A percentile compares a stretch with the other conserved stretches of the same genome.
These are phyloP conservation scores for Thaumatotibia leucotreta DNA, from an alignment of 1,140 invertebrate species.

Conservation along the genomic window DNA sequence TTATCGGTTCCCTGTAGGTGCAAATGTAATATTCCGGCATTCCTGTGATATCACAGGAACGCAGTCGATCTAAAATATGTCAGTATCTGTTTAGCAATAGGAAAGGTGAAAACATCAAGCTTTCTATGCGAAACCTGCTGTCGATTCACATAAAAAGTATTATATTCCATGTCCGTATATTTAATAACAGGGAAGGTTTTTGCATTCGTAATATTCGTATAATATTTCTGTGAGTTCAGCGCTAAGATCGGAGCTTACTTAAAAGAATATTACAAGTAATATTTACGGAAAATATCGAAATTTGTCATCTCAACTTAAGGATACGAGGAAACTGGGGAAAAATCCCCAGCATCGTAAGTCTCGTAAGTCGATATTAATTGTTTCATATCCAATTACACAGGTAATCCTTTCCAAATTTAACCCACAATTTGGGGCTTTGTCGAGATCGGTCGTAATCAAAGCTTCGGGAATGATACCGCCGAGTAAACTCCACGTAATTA, in stretches of 20 bases:
- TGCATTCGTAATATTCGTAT: too few species aligned
- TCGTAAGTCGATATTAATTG: neutral
- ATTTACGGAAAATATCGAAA: neutral
- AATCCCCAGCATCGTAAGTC: neutral
- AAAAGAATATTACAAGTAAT: too few species aligned
- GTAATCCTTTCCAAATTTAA: slow-evolving; percentile 7
- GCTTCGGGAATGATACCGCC: neutral
- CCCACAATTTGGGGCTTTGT: neutral
- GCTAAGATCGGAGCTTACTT: too few species aligned
- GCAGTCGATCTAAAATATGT: too few species aligned
- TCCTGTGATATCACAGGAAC: too few species aligned
- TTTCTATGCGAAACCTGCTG: too few species aligned
- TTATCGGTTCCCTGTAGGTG: too few species aligned
- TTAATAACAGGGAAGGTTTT: neutral
- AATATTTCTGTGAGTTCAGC: too few species aligned
- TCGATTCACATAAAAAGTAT: neutral
- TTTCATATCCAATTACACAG: slow-evolving; percentile 1
- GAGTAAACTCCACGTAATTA: neutral
- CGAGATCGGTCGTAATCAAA: neutral
- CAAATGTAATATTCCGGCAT: too few species aligned
- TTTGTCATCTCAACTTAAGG: neutral
- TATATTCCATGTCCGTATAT: neutral
- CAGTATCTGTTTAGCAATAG: neutral
- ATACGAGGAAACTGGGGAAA: neutral
- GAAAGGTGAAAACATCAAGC: too few species aligned